A percentile compares a stretch with the other conserved stretches of the same genome.
Conservation (phyloP, 2,888 invertebrate species). For the Drosophila pseudotakahashii region DNA sequence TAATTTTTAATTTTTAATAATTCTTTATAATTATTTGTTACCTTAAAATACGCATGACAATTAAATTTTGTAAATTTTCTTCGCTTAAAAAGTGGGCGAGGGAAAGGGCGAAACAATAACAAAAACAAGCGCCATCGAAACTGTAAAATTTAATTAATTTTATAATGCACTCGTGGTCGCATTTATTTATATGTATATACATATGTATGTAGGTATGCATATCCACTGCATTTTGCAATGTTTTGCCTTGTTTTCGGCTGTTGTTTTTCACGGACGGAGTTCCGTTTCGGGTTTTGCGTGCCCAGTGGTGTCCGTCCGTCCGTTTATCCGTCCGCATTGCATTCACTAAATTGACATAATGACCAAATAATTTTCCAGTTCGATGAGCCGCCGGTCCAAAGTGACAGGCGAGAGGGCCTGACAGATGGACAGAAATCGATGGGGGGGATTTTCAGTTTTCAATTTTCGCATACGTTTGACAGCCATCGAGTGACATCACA, state of each 20-base stretch:
- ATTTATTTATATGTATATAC: slow-evolving; percentile 2
- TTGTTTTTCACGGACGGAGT: slow-evolving; percentile 34
- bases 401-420: slow-evolving; percentile 8
- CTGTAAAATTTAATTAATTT: slow-evolving; percentile 71
- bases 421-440: not conserved
- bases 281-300: not conserved
- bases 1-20: too few relatives aligned
- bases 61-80: not conserved
- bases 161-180: slow-evolving; percentile 44
- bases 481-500: slow-evolving; percentile 59
- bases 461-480: slow-evolving; percentile 65
- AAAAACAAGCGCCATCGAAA: slow-evolving; percentile 3
- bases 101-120: not conserved
- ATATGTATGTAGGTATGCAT: too few relatives aligned
- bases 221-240: not conserved
- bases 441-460: slow-evolving; percentile 60
- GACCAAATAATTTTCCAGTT: slow-evolving; percentile 78
- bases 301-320: not conserved
- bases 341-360: slow-evolving; percentile 72
- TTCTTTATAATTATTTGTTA: not conserved
- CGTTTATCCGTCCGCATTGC: slow-evolving; percentile 27
- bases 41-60: not conserved
- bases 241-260: slow-evolving; percentile 4
- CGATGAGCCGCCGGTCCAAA: slow-evolving; percentile 42
- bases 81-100: not conserved